Evolutionary conservation across 2,888 invertebrate genomes (phyloP).

Genomic region (Acanthosepion lycidas): DNA sequence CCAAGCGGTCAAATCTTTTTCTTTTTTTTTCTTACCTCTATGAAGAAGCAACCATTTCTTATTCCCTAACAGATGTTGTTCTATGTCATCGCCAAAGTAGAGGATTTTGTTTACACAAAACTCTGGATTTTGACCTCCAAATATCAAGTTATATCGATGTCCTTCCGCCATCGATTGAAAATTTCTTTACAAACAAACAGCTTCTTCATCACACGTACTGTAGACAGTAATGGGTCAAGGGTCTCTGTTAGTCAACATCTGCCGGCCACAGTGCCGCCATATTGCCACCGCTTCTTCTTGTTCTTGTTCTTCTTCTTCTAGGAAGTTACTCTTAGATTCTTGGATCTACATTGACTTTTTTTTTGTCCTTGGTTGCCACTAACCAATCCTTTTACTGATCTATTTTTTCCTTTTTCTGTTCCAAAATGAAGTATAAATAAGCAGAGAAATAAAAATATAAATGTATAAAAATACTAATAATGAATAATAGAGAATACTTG

Average conservation of each 20-base stretch:
- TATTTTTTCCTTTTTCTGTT: background rate
- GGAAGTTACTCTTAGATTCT: background rate
- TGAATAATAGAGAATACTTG: background rate
- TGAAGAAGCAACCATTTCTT: background rate
- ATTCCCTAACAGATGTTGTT: background rate
- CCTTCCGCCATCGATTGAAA: constrained; percentile 33
- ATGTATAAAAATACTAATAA: background rate
- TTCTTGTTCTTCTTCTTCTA: background rate
- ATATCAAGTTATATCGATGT: constrained; percentile 33
- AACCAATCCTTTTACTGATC: background rate
- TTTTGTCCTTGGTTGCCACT: background rate
- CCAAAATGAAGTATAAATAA: background rate
- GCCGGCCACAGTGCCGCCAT: background rate
- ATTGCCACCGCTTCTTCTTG: background rate
- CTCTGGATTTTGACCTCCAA: background rate
- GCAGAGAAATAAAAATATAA: too few species aligned
- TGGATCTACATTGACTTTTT: background rate
- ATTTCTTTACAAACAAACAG: constrained; percentile 33
- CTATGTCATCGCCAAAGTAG: constrained; percentile 34
- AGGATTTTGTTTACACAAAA: constrained; percentile 21
- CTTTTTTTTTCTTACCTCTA: background rate
- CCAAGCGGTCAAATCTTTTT: background rate
- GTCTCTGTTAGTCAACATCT: background rate
- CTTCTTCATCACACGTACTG: constrained; percentile 1
- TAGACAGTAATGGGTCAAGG: background rate